These are phyloP conservation scores for Agonopterix subpropinquella DNA, from an alignment of 2,888 invertebrate genomes.

Conservation along the genomic window DNA sequence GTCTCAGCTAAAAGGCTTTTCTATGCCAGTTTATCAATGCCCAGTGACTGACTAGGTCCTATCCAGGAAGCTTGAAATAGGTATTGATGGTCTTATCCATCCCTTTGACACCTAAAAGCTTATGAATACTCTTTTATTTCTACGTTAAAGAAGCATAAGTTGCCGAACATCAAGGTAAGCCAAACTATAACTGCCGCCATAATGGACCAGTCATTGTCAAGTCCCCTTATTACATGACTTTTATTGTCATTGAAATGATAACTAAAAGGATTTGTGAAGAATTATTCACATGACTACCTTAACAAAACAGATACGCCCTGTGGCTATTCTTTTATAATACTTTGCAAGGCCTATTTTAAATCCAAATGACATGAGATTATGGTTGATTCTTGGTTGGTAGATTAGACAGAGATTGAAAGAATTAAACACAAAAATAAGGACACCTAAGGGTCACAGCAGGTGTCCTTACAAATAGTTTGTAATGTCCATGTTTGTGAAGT, in stretches of 20 bases:
- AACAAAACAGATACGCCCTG: slow-evolving; percentile 71
- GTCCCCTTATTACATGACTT: slow-evolving; percentile 59
- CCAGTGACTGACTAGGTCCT: too few species aligned
- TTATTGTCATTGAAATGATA: slow-evolving; percentile 69
- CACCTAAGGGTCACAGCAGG: slow-evolving; percentile 68
- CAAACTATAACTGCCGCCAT: too few species aligned
- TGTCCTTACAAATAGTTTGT: slow-evolving; percentile 50
- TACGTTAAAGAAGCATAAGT: too few species aligned
- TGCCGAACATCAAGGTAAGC: too few species aligned
- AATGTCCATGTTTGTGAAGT: slow-evolving; percentile 48
- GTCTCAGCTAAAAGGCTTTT: too few species aligned
- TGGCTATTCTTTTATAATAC: slow-evolving; percentile 42
- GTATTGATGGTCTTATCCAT: too few species aligned
- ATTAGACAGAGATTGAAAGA: slow-evolving; percentile 4
- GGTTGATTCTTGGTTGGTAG: slow-evolving; percentile 14
- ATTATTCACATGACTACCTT: slow-evolving; percentile 66
- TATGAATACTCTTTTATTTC: too few species aligned
- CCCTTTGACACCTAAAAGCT: too few species aligned
- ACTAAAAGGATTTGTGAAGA: slow-evolving; percentile 58
- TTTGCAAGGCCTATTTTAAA: slow-evolving; percentile 8
- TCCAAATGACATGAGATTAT: slow-evolving; percentile 13
- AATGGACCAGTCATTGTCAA: slow-evolving; percentile 30
- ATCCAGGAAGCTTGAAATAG: too few species aligned
- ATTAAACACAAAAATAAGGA: slow-evolving; percentile 42
- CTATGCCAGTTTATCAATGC: too few species aligned